Evolutionary conservation across 1,140 invertebrate genomes (phyloP).

Genomic region (Diorhabda sublineata): DNA sequence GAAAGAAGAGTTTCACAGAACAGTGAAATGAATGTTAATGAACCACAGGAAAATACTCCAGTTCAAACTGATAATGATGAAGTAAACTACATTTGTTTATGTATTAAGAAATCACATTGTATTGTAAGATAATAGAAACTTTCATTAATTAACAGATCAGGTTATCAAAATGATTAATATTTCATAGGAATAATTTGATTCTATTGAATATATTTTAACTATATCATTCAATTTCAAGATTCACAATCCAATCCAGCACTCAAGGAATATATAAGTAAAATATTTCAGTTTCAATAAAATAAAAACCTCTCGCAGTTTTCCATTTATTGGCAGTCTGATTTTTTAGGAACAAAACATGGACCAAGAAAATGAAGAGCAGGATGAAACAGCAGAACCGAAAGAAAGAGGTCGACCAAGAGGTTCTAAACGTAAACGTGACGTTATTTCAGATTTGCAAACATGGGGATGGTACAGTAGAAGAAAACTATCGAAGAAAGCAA

Average conservation of each 20-base stretch:
- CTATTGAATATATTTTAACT: too few species aligned
- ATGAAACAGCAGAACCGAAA: conserved; percentile 43
- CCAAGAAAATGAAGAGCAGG: conserved; percentile 36
- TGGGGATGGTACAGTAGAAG: conserved; percentile 72
- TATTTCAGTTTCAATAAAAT: too few species aligned
- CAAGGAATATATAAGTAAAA: too few species aligned
- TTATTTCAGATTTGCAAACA: conserved; percentile 62
- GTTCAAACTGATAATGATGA: conserved; percentile 44
- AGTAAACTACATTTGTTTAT: conserved; percentile 17
- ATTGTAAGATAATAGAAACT: too few species aligned
- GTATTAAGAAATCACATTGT: too few species aligned
- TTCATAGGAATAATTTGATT: too few species aligned
- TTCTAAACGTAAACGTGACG: conserved; percentile 61
- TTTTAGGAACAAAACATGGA: conserved; percentile 36
- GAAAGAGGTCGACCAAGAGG: conserved; percentile 49
- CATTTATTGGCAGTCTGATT: neutral
- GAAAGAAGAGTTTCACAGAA: conserved; percentile 40
- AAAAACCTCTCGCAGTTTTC: too few species aligned
- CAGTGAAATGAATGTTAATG: conserved; percentile 37
- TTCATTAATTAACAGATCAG: too few species aligned
- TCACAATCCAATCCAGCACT: too few species aligned
- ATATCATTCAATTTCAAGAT: too few species aligned
- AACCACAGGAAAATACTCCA: conserved; percentile 36
- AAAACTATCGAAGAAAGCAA: conserved; percentile 60
- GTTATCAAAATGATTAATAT: too few species aligned